Evolutionary conservation across 2,888 invertebrate species (phyloP), one percentile per base, ranked within the genome.

Genomic region (Phyllotreta cruciferae): DNA sequence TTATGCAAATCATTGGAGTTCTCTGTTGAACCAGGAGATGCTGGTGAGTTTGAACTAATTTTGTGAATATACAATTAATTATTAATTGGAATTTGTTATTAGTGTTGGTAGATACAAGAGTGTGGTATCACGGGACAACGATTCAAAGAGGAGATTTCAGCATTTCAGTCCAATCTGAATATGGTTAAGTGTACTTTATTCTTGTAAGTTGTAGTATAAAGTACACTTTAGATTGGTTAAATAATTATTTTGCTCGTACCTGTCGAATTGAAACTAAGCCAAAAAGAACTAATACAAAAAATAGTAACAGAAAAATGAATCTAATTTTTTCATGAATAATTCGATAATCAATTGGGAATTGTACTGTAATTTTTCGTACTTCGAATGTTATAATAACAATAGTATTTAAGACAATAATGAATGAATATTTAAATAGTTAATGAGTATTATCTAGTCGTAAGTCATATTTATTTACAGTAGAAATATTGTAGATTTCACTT

Each of bases 121-220:
- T 92, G 66, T 96, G 96, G 96, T 96, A 95, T 79, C 95, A 96
- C 79, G 88, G 91, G 56, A 96, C 96, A 39, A 88, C 85, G 70
- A 91, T 95, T 62, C 87, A 90, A 49, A 89, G 90, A 69, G 90
- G 91, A 5, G 88, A 91, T 75, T 90, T 96, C 74, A 93, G 94
- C 70, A 83, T 96, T 45, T 93, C 94, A 9, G 88, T 96, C 63
- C 94, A 95, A 72, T 96, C 96, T 0, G 96, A 96, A 80, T 96
- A 95, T 82, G 95, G 96, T 73, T 91, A 84, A 82, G 6, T 44
- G 4, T 36, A 24, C 24, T 24, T 24, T 24, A 24, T 24, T n/a
- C 1, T 24, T 24, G 24, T 24, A 24, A 3, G 1, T 24, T 3
- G 24, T 24, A 24, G 24, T 24, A 24, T 24, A 24, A 24, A 24